phyloP scores from a whole-genome alignment of 2,797 vertebrate genomes.

The Siniperca scherzeri region DNA sequence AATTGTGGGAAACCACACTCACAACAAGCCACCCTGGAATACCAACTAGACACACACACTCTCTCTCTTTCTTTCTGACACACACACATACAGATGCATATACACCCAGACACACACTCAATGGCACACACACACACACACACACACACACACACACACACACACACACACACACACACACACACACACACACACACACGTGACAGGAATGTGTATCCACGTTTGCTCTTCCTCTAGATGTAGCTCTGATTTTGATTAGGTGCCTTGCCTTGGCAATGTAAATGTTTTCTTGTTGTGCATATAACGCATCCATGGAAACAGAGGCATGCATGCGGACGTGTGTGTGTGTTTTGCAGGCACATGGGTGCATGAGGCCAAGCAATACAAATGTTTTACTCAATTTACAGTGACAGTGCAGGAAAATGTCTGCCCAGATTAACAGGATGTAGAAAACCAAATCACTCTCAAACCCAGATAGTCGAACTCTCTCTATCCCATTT shows the following conservation, averaged over 20 bases:
- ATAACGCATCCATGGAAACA: constrained; percentile 34
- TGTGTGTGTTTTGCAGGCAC: constrained; percentile 27
- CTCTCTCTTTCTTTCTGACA: constrained; percentile 31
- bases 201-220: constrained; percentile 33
- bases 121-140: constrained; percentile 10
- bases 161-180: not conserved
- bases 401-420: constrained; percentile 49
- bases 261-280: constrained; percentile 17
- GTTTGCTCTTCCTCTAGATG: constrained; percentile 32
- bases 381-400: constrained; percentile 55
- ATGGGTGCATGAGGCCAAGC: constrained; percentile 25
- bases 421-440: constrained; percentile 47
- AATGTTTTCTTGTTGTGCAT: constrained; percentile 33
- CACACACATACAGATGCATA: constrained; percentile 6
- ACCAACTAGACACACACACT: constrained; percentile 63
- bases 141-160: constrained; percentile 17
- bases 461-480: constrained; percentile 23
- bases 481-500: not conserved
- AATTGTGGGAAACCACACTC: constrained; percentile 80
- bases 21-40: constrained; percentile 74
- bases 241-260: constrained; percentile 53
- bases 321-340: constrained; percentile 3
- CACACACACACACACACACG: constrained; percentile 16
- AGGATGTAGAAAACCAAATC: constrained; percentile 33
- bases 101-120: constrained; percentile 6